These are phyloP conservation scores for Erpobdella octoculata DNA, from an alignment of 2,888 invertebrate genomes.

Conservation along the genomic window DNA sequence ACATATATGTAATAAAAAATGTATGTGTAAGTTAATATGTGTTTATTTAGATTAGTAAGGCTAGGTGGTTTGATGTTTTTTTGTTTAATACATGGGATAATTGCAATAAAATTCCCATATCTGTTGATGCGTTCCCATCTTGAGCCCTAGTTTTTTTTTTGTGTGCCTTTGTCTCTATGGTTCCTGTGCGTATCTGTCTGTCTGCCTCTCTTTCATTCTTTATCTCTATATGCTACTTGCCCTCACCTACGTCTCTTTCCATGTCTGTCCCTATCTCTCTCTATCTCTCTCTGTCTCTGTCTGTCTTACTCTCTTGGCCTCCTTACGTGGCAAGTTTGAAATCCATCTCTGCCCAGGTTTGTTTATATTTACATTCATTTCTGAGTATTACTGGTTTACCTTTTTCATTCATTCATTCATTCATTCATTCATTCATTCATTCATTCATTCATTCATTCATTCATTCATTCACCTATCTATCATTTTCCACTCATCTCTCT, in stretches of 20 bases:
- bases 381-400: neutral
- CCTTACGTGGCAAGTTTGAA: neutral
- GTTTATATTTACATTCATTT: neutral
- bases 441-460: neutral
- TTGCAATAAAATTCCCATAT: neutral
- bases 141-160: neutral
- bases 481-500: neutral
- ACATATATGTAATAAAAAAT: no score
- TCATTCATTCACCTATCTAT: constrained; percentile 1
- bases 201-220: no score
- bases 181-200: neutral
- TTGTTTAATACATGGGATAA: no score
- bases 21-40: no score
- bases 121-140: neutral
- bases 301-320: neutral
- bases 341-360: neutral
- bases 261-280: neutral
- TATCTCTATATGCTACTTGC: no score
- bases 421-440: constrained; percentile 2
- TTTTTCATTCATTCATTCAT: neutral
- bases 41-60: no score
- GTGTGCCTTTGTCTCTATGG: neutral
- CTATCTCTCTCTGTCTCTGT: neutral
- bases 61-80: no score
- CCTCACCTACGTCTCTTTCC: no score